Evolutionary conservation across 2,888 invertebrate species (phyloP), one percentile per base, ranked within the genome.

Genomic region (Lithophane socia): DNA sequence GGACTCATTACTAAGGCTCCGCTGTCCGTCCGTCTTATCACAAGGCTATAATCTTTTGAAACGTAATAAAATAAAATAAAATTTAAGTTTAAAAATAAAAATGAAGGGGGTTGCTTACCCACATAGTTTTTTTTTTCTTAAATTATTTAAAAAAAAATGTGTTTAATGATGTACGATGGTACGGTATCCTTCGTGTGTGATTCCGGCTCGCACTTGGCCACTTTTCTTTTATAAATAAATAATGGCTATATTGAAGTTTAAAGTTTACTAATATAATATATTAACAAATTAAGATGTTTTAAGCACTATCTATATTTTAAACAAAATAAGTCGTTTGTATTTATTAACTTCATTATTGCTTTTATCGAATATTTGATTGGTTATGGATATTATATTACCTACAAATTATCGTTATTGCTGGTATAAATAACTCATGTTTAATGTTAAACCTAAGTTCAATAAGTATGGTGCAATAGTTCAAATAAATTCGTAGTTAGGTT

Each of bases 281-380:
- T 79, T 77, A 56, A 60, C 56, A 82, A 76, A 79, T 79, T 68
- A 72, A 69, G 61, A 72, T 56, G 29, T 68, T 37, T 54, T 44
- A 64, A 76, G 29, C 60, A 61, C 56, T 47, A 42, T 24, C 18
- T 67, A 29, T 49, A 60, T 8, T 5, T 4, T 37, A 37, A 37
- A 37, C 37, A 37, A 37, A 37, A 37, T 68, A 54, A 54, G 49
- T 54, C 47, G 60, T 83, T 75, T 80, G 5, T 73, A 70, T 74
- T 52, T 80, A 65, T 65, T 71, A 52, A 65, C 49, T 24, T 72
- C 18, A 67, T 66, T 63, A 73, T 75, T 56, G 60, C 29, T 49
- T 74, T 66, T 61, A 72, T 73, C 47, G 61, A 83, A 66, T 69
- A 72, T 75, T 79, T 37, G n/a, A 82, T 73, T 58, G 66, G 61